Evolutionary conservation across 1,140 invertebrate genomes (phyloP).

Genomic region (Tetranychus cinnabarinus): DNA sequence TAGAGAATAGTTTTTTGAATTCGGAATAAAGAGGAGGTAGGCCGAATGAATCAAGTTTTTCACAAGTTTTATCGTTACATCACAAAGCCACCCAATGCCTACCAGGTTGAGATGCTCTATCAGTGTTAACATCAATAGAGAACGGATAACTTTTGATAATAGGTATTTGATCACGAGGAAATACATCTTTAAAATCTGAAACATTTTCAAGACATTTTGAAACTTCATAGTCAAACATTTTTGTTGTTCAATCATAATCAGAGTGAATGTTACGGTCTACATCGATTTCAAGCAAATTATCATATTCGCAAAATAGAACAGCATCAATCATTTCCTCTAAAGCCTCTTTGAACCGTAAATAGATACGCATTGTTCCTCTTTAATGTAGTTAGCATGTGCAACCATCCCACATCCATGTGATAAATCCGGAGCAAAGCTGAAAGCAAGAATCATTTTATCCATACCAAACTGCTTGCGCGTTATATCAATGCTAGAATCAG

Average conservation of each 20-base stretch:
- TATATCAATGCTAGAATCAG: background rate
- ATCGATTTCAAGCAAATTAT: background rate
- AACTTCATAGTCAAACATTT: background rate
- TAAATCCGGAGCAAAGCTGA: slow-evolving; percentile 1
- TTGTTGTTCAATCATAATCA: background rate
- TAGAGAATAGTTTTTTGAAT: background rate
- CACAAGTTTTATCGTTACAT: background rate
- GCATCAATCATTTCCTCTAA: background rate
- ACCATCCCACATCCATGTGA: background rate
- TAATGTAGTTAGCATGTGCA: background rate
- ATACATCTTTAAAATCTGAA: background rate
- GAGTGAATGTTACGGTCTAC: background rate
- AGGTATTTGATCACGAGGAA: background rate
- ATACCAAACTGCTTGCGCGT: background rate
- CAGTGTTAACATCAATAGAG: background rate
- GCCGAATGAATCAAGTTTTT: slow-evolving; percentile 1
- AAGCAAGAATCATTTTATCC: background rate
- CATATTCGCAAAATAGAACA: background rate
- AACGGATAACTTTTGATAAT: too few relatives aligned
- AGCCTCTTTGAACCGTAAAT: background rate
- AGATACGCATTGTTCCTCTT: background rate
- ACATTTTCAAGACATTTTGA: background rate
- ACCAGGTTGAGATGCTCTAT: background rate
- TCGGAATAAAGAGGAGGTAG: background rate
- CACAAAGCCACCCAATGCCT: background rate